Base-by-base conservation (phyloP, 1,140 invertebrate genomes). In the Helicoverpa zea region DNA sequence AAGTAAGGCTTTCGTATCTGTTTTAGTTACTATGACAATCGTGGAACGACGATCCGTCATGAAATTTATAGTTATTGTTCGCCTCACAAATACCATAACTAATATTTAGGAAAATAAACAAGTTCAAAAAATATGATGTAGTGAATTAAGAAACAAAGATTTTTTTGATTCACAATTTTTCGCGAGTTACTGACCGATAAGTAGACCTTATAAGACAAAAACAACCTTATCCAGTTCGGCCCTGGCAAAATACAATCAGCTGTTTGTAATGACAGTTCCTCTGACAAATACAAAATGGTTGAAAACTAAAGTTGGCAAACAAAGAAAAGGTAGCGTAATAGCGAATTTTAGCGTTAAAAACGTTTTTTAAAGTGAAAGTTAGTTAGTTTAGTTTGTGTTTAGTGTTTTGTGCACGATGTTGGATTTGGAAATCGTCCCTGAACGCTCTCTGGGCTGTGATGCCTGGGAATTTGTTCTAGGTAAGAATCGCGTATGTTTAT, bases 381-480 rank as follows among this genome's bases (percentile, higher is more conserved):
- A 91, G 84, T 89, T 91, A 92, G 90, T 89, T 91, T 91, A 92
- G 88, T 92, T 91, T 88, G 84, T 92, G 87, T 89, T 89, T 80
- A 88, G 91, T 91, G 91, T 90, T 81, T 83, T 84, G 89, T 91
- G 87, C 90, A 94, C 87, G 96, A 99, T 99, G 98, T 96, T 99
- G 95, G 98, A 99, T 95, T 96, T 99, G 92, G 98, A 99, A 96
- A 98, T 99, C 89, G 97, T 99, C 88, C 98, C 98, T 82, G 98
- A 99, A 96, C 97, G 98, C 94, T 99, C 98, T 86, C 96, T 99
- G 92, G 98, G 98, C 95, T 98, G 98, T 95, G 98, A 99, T 95
- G 97, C 98, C 96, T 99, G 98, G 98, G 98, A 99, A 96, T 99
- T 99, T 96, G 97, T 99, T 95, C 96, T 99, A 96, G 98, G 98